Conservation (phyloP, 1,140 invertebrate genomes). For the Subanguina moxae region DNA sequence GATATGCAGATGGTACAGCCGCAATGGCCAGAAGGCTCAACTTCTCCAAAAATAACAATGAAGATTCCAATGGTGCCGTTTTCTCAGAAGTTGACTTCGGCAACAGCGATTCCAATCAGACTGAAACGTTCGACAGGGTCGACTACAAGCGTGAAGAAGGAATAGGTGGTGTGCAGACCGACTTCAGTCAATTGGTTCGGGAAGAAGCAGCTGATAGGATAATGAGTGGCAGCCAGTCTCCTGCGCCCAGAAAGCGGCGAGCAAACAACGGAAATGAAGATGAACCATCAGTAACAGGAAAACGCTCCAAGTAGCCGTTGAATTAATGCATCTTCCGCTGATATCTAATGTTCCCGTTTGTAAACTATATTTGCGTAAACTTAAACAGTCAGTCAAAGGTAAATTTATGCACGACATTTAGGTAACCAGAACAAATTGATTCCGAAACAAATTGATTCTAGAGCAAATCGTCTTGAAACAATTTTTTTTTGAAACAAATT, state of each 20-base stretch:
- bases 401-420: too few species aligned
- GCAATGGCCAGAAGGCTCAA: conserved; percentile 9
- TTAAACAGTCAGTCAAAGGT: too few species aligned
- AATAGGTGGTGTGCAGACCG: conserved; percentile 27
- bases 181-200: conserved; percentile 38
- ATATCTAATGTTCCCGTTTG: too few species aligned
- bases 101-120: conserved; percentile 38
- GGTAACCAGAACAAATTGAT: too few species aligned
- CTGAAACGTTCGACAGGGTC: conserved; percentile 24
- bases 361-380: too few species aligned
- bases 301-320: too few species aligned
- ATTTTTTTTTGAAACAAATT: too few species aligned
- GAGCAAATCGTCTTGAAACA: too few species aligned
- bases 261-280: neutral
- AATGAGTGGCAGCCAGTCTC: neutral
- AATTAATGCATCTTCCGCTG: too few species aligned
- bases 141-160: conserved; percentile 22
- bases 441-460: too few species aligned
- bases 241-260: conserved; percentile 2
- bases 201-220: conserved; percentile 17
- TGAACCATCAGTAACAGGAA: conserved; percentile 12
- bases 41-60: conserved; percentile 21
- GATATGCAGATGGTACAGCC: neutral
- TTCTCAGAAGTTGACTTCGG: conserved; percentile 37
- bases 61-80: conserved; percentile 38